Evolutionary conservation across 2,888 invertebrate genomes (phyloP).

Genomic region (Cantharis flavilabris): DNA sequence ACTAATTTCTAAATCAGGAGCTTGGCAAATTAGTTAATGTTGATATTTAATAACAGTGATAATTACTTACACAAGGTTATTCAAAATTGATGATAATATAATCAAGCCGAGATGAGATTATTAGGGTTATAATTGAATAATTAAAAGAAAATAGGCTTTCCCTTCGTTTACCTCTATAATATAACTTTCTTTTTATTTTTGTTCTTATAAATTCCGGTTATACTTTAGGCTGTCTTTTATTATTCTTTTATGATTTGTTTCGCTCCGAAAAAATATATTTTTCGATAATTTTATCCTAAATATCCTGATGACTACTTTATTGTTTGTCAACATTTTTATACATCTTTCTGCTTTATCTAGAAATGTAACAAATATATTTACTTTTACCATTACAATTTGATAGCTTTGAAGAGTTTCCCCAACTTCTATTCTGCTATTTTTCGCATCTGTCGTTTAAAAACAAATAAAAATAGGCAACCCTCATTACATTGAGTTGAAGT

Average conservation of each 20-base stretch:
- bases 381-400: not conserved
- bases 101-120: not conserved
- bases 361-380: not conserved
- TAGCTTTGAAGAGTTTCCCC: not conserved
- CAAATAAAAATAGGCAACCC: no score
- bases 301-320: not conserved
- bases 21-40: not conserved
- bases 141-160: not conserved
- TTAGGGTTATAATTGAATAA: not conserved
- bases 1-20: not conserved
- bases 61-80: not conserved
- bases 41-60: not conserved
- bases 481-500: no score
- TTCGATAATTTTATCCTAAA: not conserved
- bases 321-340: not conserved
- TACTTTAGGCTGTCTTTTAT: not conserved
- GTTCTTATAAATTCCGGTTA: not conserved
- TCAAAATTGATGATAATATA: not conserved
- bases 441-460: no score
- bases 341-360: not conserved
- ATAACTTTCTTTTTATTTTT: not conserved
- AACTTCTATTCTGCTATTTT: not conserved
- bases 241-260: not conserved
- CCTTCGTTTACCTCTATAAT: not conserved
- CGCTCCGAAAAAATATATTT: not conserved